Evolutionary conservation across 92 coral and sea anemone species (phyloP).

Genomic region (Meandrina meandrites): DNA sequence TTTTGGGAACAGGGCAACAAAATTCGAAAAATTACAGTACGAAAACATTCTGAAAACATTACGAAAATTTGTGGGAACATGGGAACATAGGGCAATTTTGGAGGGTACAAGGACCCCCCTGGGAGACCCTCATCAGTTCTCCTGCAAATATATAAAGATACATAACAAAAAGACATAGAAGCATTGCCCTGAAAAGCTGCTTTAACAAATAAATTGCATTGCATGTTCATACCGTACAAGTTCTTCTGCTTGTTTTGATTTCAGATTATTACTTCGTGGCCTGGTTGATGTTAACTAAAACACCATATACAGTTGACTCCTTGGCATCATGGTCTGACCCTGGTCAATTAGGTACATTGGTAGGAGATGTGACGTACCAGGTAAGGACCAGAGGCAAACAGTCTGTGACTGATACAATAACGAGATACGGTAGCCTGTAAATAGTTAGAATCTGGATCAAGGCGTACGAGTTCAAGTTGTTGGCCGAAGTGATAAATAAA

Average conservation of each 20-base stretch:
- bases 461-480: not conserved
- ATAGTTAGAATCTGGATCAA: not conserved
- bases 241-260: not conserved
- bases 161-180: not conserved
- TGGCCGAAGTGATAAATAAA: not conserved
- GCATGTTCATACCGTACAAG: no score
- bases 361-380: conserved; percentile 3
- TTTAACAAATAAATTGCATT: no score
- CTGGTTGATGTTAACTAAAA: conserved; percentile 43
- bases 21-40: no score
- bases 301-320: conserved; percentile 47
- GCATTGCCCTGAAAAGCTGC: not conserved
- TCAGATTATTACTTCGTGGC: conserved; percentile 66
- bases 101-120: no score
- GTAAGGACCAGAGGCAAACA: not conserved
- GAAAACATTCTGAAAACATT: no score
- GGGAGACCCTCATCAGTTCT: no score
- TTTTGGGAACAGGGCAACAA: no score
- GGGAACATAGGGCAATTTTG: no score
- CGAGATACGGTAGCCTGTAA: no score
- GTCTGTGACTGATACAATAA: not conserved
- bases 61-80: no score
- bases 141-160: not conserved
- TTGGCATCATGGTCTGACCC: conserved; percentile 14
- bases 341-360: not conserved